phyloP scores from a whole-genome alignment of 1,140 invertebrate species.

The Drosophila rhopaloa region DNA sequence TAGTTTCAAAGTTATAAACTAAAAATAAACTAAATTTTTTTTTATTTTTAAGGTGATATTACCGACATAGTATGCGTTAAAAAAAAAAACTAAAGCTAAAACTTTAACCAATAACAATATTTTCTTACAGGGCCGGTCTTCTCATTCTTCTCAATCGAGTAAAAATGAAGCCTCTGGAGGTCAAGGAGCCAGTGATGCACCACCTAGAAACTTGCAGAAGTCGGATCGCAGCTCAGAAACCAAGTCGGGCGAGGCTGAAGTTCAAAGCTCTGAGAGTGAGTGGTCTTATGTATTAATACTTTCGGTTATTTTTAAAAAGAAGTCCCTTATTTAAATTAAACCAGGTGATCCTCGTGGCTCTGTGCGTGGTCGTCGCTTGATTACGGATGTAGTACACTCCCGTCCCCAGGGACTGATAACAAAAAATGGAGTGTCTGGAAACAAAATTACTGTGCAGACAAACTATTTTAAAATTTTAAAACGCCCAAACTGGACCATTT shows the following conservation, averaged over 20 bases:
- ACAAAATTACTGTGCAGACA: slow-evolving; percentile 84
- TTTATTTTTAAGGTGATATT: too few species aligned
- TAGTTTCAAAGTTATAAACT: too few species aligned
- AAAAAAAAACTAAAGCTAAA: too few species aligned
- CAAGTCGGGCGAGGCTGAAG: background rate
- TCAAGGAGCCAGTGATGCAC: background rate
- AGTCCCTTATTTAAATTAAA: background rate
- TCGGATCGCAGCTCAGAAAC: background rate
- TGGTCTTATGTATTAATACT: background rate
- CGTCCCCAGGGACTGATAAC: slow-evolving; percentile 49
- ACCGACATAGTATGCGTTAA: too few species aligned
- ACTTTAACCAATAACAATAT: background rate
- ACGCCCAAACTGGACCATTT: slow-evolving; percentile 90
- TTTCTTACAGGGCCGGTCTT: slow-evolving; percentile 5
- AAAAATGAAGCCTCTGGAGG: background rate
- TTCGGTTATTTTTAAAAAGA: too few species aligned
- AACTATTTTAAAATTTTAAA: slow-evolving; percentile 92
- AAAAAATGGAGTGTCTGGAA: slow-evolving; percentile 57
- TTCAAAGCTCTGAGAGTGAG: slow-evolving; percentile 14
- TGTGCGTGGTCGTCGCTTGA: slow-evolving; percentile 63
- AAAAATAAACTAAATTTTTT: too few species aligned
- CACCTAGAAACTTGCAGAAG: background rate
- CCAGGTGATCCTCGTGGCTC: slow-evolving; percentile 67
- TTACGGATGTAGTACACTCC: slow-evolving; percentile 63
- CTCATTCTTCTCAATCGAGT: background rate